These are phyloP conservation scores for Ephydatia muelleri DNA, from an alignment of 37 sponge, comb jelly and placozoan genomes.

Conservation along the genomic window DNA sequence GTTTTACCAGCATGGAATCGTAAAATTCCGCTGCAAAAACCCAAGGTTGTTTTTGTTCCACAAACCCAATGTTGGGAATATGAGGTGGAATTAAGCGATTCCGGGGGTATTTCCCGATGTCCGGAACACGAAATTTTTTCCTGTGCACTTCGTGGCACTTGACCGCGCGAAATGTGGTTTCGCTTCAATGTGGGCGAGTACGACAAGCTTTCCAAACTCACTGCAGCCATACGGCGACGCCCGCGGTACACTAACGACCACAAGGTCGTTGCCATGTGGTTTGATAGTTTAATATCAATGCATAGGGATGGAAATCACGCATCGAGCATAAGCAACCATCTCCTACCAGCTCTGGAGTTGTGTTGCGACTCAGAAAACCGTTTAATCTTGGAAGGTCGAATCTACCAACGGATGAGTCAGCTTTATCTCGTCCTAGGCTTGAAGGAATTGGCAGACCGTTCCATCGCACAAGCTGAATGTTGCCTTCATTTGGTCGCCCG, in stretches of 20 bases:
- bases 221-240: background rate
- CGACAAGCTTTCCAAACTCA: background rate
- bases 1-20: too few relatives aligned
- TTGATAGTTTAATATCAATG: slow-evolving; percentile 7
- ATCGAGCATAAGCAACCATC: background rate
- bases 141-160: background rate
- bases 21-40: too few relatives aligned
- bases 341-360: slow-evolving; percentile 7
- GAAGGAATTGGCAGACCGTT: background rate
- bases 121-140: too few relatives aligned
- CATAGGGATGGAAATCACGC: background rate
- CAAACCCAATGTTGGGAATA: too few relatives aligned
- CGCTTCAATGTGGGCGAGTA: background rate
- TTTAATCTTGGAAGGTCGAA: slow-evolving; percentile 6
- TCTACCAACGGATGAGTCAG: slow-evolving; percentile 9
- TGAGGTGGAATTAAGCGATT: too few relatives aligned
- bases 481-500: background rate
- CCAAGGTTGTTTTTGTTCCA: too few relatives aligned
- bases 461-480: background rate
- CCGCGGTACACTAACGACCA: background rate
- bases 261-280: slow-evolving; percentile 17
- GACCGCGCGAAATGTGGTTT: background rate
- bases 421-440: slow-evolving; percentile 6
- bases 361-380: slow-evolving; percentile 2
- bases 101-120: too few relatives aligned